phyloP scores from a whole-genome alignment of 2,888 invertebrate genomes.

The Hipparchia sbordonii region DNA sequence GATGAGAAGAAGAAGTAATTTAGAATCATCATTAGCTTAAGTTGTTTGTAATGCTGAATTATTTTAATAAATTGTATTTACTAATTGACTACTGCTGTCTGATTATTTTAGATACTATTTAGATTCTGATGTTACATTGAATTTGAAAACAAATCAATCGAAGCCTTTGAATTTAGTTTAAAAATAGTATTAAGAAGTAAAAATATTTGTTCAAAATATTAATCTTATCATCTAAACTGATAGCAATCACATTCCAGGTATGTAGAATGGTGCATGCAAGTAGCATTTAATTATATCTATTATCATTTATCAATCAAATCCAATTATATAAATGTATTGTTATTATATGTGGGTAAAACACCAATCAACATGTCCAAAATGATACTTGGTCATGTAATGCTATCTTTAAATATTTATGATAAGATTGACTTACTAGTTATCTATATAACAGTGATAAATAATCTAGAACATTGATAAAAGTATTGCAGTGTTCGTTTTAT shows the following conservation, averaged over 20 bases:
- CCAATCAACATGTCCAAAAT: slow-evolving; percentile 30
- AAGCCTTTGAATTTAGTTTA: too few species aligned
- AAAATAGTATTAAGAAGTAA: too few species aligned
- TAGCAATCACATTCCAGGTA: background rate
- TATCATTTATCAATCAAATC: slow-evolving; percentile 6
- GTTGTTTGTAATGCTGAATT: slow-evolving; percentile 75
- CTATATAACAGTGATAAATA: slow-evolving; percentile 62
- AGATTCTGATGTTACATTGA: too few species aligned
- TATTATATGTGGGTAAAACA: background rate
- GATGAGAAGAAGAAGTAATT: slow-evolving; percentile 84
- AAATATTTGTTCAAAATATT: background rate
- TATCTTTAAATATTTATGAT: slow-evolving; percentile 59
- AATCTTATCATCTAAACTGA: background rate
- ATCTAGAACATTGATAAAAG: slow-evolving; percentile 63
- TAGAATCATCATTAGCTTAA: slow-evolving; percentile 65
- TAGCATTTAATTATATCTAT: slow-evolving; percentile 11
- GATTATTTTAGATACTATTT: too few species aligned
- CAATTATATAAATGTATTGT: slow-evolving; percentile 1
- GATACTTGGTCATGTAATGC: slow-evolving; percentile 35
- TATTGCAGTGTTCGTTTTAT: slow-evolving; percentile 55
- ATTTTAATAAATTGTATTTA: slow-evolving; percentile 78
- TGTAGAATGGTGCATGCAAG: background rate
- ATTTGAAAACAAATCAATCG: too few species aligned
- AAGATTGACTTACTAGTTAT: slow-evolving; percentile 46
- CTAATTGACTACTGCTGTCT: slow-evolving; percentile 50